Evolutionary conservation across 2,797 vertebrate genomes (phyloP).

Genomic region (Balearica regulorum): DNA sequence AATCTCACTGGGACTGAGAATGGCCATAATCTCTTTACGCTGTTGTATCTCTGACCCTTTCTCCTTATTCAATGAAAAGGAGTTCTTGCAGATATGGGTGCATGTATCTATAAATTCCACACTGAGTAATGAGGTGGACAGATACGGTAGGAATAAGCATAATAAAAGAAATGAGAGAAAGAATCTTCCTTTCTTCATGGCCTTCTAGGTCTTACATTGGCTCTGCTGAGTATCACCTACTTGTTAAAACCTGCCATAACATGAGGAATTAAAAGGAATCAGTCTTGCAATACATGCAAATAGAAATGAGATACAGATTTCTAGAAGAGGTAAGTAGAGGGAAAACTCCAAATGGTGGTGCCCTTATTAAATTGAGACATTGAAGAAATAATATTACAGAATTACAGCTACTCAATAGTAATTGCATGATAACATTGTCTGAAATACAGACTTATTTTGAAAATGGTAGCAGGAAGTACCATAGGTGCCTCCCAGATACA

Average conservation of each 20-base stretch:
- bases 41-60: background rate
- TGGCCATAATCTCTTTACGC: background rate
- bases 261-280: slow-evolving; percentile 34
- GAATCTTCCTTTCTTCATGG: background rate
- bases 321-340: background rate
- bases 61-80: background rate
- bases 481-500: background rate
- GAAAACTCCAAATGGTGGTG: background rate
- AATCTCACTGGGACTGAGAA: background rate
- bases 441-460: background rate
- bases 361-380: background rate
- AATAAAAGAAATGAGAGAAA: slow-evolving; percentile 17
- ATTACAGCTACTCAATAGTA: background rate
- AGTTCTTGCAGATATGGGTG: background rate
- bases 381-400: background rate
- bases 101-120: background rate
- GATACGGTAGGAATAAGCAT: slow-evolving; percentile 11
- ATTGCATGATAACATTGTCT: background rate
- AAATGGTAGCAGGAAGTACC: background rate
- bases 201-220: background rate
- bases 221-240: slow-evolving; percentile 24
- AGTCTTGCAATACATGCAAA: background rate
- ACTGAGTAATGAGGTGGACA: background rate
- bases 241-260: slow-evolving; percentile 27
- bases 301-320: slow-evolving; percentile 11